Evolutionary conservation across 2,888 invertebrate genomes (phyloP).

Genomic region (Caenorhabditis afra): DNA sequence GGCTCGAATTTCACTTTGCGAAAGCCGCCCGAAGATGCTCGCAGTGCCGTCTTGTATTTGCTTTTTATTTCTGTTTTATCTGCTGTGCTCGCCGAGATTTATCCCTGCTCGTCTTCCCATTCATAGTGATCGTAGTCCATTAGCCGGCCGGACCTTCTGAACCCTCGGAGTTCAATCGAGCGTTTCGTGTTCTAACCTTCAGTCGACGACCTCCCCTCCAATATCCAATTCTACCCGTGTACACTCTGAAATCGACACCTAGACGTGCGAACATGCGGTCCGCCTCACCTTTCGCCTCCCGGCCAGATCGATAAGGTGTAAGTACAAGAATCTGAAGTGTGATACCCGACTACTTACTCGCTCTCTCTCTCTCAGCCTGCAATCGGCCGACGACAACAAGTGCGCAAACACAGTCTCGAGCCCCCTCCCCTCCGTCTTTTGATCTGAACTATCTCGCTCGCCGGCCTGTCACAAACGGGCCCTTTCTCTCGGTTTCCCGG

Average conservation of each 20-base stretch:
- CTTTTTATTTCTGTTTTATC: slow-evolving; percentile 54
- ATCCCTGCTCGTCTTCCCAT: slow-evolving; percentile 24
- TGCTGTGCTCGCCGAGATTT: slow-evolving; percentile 34
- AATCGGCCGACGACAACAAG: slow-evolving; percentile 39
- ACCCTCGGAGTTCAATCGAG: slow-evolving; percentile 14
- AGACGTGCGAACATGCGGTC: slow-evolving; percentile 46
- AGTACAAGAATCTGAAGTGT: slow-evolving; percentile 54
- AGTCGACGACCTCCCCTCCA: slow-evolving; percentile 18
- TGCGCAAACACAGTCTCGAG: slow-evolving; percentile 39
- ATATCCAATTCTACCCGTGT: slow-evolving; percentile 46
- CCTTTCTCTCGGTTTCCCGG: slow-evolving; percentile 1
- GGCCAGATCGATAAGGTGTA: slow-evolving; percentile 9
- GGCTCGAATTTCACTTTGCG: slow-evolving; percentile 53
- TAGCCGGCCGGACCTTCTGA: slow-evolving; percentile 21
- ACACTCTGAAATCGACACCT: slow-evolving; percentile 53
- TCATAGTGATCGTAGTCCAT: slow-evolving; percentile 48
- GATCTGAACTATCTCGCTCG: slow-evolving; percentile 5
- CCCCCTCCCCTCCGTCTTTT: neutral
- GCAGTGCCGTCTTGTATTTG: slow-evolving; percentile 38
- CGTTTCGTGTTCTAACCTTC: slow-evolving; percentile 19
- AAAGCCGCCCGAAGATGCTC: slow-evolving; percentile 39
- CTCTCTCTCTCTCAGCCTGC: slow-evolving; percentile 10
- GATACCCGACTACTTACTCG: slow-evolving; percentile 24
- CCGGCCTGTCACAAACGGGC: slow-evolving; percentile 11
- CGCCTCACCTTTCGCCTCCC: neutral